phyloP scores from a whole-genome alignment of 2,113 vertebrate species.

The Rhinoderma darwinii region DNA sequence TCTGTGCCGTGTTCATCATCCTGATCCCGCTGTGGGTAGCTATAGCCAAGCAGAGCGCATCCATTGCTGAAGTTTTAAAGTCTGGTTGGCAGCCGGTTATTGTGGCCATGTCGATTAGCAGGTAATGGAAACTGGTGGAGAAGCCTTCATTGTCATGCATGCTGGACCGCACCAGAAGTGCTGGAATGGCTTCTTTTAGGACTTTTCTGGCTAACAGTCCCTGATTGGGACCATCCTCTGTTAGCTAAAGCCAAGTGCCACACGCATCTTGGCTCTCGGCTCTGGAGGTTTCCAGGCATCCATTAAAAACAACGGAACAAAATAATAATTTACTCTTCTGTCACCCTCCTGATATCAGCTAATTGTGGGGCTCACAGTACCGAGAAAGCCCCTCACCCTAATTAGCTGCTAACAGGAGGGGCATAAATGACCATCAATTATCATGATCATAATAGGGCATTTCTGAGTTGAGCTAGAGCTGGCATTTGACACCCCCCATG shows the following conservation, averaged over 20 bases:
- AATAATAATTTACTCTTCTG: background rate
- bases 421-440: too few species aligned
- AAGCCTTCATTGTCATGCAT: too few species aligned
- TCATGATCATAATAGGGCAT: too few species aligned
- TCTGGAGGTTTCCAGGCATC: background rate
- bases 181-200: too few species aligned
- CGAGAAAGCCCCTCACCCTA: background rate
- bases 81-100: constrained; percentile 95
- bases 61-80: constrained; percentile 82
- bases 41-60: constrained; percentile 79
- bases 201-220: too few species aligned
- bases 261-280: background rate
- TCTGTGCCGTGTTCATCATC: constrained; percentile 80
- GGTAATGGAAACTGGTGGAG: constrained; percentile 73
- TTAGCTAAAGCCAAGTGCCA: too few species aligned
- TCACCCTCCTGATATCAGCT: background rate
- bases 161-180: background rate
- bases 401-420: background rate
- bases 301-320: background rate
- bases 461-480: too few species aligned
- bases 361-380: background rate
- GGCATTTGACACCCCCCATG: too few species aligned
- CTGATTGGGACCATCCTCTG: too few species aligned
- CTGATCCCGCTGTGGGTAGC: constrained; percentile 89
- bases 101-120: constrained; percentile 94